phyloP scores from a whole-genome alignment of 37 sponge, comb jelly and placozoan genomes.

The Chondrosia reniformis region DNA sequence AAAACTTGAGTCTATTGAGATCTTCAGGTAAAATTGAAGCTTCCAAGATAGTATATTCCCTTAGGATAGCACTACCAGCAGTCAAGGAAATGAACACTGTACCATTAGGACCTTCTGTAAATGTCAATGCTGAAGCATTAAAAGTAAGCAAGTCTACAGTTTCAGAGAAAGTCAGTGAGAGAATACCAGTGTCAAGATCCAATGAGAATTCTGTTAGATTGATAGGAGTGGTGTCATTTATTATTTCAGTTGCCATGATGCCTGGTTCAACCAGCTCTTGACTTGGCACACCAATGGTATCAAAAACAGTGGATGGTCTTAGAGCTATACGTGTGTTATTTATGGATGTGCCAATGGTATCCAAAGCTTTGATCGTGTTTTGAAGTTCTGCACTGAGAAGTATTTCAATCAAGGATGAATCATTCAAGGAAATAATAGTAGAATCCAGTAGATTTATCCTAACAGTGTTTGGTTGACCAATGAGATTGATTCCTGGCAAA shows the following conservation, averaged over 20 bases:
- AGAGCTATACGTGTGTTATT: constrained; percentile 51
- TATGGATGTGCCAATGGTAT: constrained; percentile 17
- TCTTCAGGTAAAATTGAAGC: constrained; percentile 39
- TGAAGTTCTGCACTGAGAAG: constrained; percentile 37
- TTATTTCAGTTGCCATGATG: neutral
- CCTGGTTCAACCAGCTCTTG: constrained; percentile 37
- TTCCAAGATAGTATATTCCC: constrained; percentile 28
- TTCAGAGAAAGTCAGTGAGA: constrained; percentile 66
- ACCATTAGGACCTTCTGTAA: constrained; percentile 49
- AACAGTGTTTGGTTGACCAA: constrained; percentile 2
- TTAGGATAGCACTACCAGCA: constrained; percentile 7
- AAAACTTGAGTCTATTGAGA: constrained; percentile 58
- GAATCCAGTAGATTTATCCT: constrained; percentile 28
- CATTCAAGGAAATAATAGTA: constrained; percentile 5
- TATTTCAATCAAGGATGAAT: constrained; percentile 44
- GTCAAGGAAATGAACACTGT: constrained; percentile 25
- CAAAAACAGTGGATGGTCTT: constrained; percentile 25
- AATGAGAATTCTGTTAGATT: constrained; percentile 40
- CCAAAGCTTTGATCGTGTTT: constrained; percentile 48
- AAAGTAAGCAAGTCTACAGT: constrained; percentile 45
- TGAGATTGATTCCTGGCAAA: constrained; percentile 37
- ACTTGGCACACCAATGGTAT: constrained; percentile 51
- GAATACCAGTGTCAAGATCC: constrained; percentile 47
- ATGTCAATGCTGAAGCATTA: constrained; percentile 21
- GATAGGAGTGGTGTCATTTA: constrained; percentile 54